Conservation (phyloP, 2,888 invertebrate species). For the Eristalis pertinax region DNA sequence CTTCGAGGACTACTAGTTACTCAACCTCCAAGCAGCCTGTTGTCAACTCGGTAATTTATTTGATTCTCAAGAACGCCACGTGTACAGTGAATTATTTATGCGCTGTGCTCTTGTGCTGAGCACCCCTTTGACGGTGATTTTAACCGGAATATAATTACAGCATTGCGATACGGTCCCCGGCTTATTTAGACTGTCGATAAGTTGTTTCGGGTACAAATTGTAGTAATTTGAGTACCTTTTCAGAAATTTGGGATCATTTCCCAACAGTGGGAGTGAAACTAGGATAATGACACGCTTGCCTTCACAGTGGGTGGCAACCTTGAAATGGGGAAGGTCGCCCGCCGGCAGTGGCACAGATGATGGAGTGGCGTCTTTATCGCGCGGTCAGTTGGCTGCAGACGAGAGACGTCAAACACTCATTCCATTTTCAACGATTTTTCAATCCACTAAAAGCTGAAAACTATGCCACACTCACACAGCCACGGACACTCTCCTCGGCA, state of each 20-base stretch:
- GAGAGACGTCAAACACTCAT: neutral
- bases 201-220: constrained; percentile 7
- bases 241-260: constrained; percentile 10
- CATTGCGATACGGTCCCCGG: neutral
- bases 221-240: constrained; percentile 16
- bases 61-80: neutral
- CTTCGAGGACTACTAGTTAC: neutral
- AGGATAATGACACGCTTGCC: constrained; percentile 10
- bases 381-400: neutral
- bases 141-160: neutral
- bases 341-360: neutral
- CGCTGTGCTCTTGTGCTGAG: neutral
- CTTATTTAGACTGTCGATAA: constrained; percentile 19
- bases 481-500: neutral
- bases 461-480: neutral
- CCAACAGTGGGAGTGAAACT: neutral
- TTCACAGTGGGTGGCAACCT: neutral
- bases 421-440: neutral
- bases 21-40: neutral
- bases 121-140: neutral
- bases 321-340: neutral
- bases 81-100: neutral
- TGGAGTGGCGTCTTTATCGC: neutral
- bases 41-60: constrained; percentile 1
- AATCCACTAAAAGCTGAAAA: neutral